Base-by-base conservation (phyloP, 2,888 invertebrate genomes). In the Abscondita cerata region DNA sequence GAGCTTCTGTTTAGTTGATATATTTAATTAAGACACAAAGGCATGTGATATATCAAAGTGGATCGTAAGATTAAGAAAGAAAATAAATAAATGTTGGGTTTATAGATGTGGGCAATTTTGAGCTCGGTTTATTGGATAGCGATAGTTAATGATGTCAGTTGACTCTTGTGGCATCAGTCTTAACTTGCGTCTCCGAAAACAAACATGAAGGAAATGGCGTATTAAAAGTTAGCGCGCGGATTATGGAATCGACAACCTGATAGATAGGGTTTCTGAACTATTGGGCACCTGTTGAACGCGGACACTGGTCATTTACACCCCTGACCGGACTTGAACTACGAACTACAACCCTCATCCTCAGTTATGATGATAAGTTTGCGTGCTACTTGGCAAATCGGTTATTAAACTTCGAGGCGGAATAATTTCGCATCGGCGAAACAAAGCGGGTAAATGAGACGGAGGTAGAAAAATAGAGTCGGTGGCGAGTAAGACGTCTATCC, bases 281-380 rank as follows among this genome's bases (percentile, higher is more conserved):
- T 60, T 48, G 68, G 67, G 70, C 69, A 70, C 70, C 69, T 70
- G 70, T 70, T 70, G 70, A 68, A 50, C 66, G 56, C 55, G 67
- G 65, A 57, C 63, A 58, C 62, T 65, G 65, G 67, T 66, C 66
- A 70, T 70, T 70, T 70, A 62, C 70, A 70, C 70, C 68, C 61
- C 70, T 70, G 67, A 68, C 68, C 70, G 64, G 58, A 50, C 56
- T 65, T 54, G 62, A 65, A 62, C 59, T 59, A 40, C 59, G 62
- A 65, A 62, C 59, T 59, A 40, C 59, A 65, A 62, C 65, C 65
- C 64, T 64, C 48, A 47, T 48, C 62, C 62, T 59, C 62, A 55
- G 56, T 65, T 59, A 65, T 65, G 58, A 62, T 59, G 59, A 64
- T 64, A 48, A 51, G 41, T 62, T 62, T 50, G 65, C 62, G 62